phyloP scores from a whole-genome alignment of 35 echinoderm and acorn worm species.

The Ophiothrix spiculata region DNA sequence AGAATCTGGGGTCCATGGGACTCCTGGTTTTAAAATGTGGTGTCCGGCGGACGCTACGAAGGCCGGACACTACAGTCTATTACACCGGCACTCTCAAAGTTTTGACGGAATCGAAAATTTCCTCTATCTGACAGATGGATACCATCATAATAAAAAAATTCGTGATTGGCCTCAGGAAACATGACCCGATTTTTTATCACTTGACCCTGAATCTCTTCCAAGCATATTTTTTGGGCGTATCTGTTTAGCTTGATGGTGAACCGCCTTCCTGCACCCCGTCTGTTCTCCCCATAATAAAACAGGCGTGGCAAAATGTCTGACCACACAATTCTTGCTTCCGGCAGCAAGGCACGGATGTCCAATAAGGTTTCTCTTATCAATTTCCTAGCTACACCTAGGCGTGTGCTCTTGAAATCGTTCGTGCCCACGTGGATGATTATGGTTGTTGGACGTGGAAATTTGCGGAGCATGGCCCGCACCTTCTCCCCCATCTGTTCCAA shows the following conservation, averaged over 20 bases:
- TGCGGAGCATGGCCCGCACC: too few species aligned
- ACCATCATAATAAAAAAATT: not conserved
- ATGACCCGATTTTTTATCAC: not conserved
- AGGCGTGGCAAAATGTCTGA: not conserved
- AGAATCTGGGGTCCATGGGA: too few species aligned
- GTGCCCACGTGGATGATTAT: not conserved
- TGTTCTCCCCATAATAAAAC: not conserved
- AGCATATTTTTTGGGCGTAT: not conserved
- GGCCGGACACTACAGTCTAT: too few species aligned
- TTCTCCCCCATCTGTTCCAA: too few species aligned
- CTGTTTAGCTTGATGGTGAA: not conserved
- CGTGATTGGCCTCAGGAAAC: not conserved
- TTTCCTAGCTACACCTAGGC: not conserved
- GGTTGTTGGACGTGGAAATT: not conserved
- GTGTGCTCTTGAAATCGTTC: not conserved
- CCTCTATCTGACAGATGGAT: not conserved
- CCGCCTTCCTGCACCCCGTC: not conserved
- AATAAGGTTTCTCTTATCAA: not conserved
- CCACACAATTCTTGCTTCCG: not conserved
- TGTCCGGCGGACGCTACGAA: too few species aligned
- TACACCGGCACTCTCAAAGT: too few species aligned
- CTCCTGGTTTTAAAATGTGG: too few species aligned
- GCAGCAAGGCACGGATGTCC: not conserved
- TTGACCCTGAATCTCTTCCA: not conserved
- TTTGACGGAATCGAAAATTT: not conserved